Evolutionary conservation across 2,797 vertebrate genomes (phyloP).

Genomic region (Danio choprae): DNA sequence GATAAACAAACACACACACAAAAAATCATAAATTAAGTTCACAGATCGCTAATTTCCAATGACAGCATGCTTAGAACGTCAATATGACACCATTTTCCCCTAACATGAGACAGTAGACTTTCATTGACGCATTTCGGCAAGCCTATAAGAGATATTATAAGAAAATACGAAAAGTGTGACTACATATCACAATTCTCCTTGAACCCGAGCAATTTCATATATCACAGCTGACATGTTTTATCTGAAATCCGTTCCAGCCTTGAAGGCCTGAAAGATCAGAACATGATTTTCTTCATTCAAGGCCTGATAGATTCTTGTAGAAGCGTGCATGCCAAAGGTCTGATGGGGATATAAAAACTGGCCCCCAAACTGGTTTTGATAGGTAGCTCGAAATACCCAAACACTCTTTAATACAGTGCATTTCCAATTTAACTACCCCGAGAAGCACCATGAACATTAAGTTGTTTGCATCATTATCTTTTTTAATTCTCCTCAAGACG

Average conservation of each 20-base stretch:
- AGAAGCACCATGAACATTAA: conserved; percentile 64
- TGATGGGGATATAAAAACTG: conserved; percentile 54
- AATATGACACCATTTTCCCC: not conserved
- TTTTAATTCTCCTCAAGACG: conserved; percentile 61
- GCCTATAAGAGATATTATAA: conserved; percentile 10
- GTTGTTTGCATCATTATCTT: conserved; percentile 64
- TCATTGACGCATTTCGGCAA: conserved; percentile 12
- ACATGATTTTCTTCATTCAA: conserved; percentile 76
- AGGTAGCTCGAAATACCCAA: not conserved
- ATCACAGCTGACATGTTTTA: conserved; percentile 64
- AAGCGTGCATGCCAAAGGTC: conserved; percentile 33
- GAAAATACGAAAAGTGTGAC: conserved; percentile 24
- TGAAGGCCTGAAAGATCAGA: conserved; percentile 71
- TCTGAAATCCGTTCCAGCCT: conserved; percentile 68
- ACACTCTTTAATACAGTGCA: conserved; percentile 3
- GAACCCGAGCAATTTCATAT: conserved; percentile 11
- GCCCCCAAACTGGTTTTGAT: conserved; percentile 1
- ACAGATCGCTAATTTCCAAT: not conserved
- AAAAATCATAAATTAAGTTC: not conserved
- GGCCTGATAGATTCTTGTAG: conserved; percentile 63
- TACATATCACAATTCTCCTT: conserved; percentile 28
- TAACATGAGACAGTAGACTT: not conserved
- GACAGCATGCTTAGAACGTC: not conserved
- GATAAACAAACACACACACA: not conserved
- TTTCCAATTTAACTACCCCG: not conserved